phyloP scores from a whole-genome alignment of 2,797 vertebrate species.

The Gambusia yucatana region DNA sequence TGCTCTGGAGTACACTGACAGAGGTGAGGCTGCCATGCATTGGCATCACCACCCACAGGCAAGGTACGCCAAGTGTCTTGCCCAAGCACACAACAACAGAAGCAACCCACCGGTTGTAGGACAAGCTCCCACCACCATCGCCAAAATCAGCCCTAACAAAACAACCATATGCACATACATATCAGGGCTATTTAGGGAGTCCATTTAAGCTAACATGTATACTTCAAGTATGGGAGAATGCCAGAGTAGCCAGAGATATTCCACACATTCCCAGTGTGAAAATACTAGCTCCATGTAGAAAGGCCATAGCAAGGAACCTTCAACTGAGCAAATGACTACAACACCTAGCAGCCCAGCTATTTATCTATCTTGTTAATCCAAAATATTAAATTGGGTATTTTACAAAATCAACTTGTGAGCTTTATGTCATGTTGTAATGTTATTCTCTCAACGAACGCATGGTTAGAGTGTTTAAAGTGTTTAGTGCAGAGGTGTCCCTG shows the following conservation, averaged over 20 bases:
- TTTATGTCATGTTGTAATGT: no score
- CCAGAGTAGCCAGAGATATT: neutral
- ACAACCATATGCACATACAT: neutral
- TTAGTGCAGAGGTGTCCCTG: neutral
- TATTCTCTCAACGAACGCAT: no score
- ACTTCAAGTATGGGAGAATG: neutral
- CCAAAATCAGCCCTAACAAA: neutral
- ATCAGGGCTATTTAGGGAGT: neutral
- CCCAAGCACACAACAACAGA: no score
- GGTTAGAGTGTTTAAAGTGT: no score
- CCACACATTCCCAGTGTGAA: neutral
- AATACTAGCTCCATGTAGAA: neutral
- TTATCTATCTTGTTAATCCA: neutral
- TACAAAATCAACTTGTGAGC: no score
- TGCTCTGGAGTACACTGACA: no score
- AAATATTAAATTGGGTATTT: neutral
- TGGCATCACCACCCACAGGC: no score
- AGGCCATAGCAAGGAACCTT: neutral
- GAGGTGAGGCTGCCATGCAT: no score
- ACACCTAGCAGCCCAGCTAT: neutral
- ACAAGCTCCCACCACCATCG: no score
- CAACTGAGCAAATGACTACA: neutral
- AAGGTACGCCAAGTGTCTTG: no score
- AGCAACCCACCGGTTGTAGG: no score
- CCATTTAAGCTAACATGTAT: neutral